phyloP scores from a whole-genome alignment of 1,140 invertebrate species.

The Stegodyphus mimosarum region DNA sequence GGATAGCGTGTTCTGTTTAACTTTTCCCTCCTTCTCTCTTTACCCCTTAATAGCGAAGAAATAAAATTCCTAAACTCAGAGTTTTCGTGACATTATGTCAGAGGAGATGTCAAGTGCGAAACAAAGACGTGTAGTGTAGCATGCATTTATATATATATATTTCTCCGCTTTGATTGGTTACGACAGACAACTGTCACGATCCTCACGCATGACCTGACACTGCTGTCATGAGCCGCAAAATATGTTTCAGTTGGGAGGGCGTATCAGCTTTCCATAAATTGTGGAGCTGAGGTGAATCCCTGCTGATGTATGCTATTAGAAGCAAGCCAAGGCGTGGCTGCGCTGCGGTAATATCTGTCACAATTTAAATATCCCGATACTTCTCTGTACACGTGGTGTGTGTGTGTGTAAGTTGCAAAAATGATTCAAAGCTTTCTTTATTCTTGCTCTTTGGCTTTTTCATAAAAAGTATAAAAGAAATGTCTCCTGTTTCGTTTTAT shows the following conservation, averaged over 20 bases:
- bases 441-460: too few relatives aligned
- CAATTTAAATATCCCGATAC: neutral
- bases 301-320: slow-evolving; percentile 5
- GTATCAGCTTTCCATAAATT: neutral
- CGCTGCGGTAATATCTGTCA: neutral
- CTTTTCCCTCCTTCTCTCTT: too few relatives aligned
- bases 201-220: neutral
- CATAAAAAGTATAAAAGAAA: too few relatives aligned
- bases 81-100: slow-evolving; percentile 31
- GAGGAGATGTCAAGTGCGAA: slow-evolving; percentile 18
- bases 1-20: too few relatives aligned
- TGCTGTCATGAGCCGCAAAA: too few relatives aligned
- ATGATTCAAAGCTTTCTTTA: too few relatives aligned
- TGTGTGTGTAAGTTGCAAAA: too few relatives aligned
- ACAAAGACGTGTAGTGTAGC: neutral
- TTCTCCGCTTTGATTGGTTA: slow-evolving; percentile 1
- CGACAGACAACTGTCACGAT: slow-evolving; percentile 23
- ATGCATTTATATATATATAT: too few relatives aligned
- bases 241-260: neutral
- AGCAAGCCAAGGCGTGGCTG: neutral
- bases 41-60: neutral
- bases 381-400: too few relatives aligned
- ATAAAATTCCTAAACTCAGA: slow-evolving; percentile 5
- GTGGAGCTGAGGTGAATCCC: slow-evolving; percentile 1
- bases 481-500: too few relatives aligned